A percentile compares a stretch with the other conserved stretches of the same genome.
Conservation (phyloP, 23 tunicate genomes). For the Botrylloides violaceus region DNA sequence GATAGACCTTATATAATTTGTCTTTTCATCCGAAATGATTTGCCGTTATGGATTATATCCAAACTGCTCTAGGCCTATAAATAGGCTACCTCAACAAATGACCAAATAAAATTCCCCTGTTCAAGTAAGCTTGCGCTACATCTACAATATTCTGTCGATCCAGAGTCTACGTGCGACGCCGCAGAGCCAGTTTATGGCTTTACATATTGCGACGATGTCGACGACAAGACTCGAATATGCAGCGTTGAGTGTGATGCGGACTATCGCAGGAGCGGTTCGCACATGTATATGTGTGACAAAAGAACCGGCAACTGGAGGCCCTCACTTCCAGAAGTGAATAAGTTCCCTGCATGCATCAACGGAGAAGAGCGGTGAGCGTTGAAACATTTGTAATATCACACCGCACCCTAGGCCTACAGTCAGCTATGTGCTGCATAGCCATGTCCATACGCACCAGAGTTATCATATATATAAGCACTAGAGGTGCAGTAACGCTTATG, state of each 20-base stretch:
- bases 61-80: too few species aligned
- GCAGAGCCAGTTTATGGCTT: constrained; percentile 56
- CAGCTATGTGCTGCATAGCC: neutral
- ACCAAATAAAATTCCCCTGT: neutral
- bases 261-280: constrained; percentile 72
- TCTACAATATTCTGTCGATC: neutral
- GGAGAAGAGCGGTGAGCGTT: constrained; percentile 74
- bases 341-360: constrained; percentile 61
- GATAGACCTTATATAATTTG: too few species aligned
- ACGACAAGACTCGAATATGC: constrained; percentile 53
- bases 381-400: too few species aligned
- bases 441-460: neutral
- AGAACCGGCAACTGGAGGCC: constrained; percentile 85
- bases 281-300: constrained; percentile 76
- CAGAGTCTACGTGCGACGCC: constrained; percentile 65
- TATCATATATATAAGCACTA: neutral
- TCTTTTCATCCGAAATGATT: too few species aligned
- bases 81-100: too few species aligned
- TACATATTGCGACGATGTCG: constrained; percentile 47
- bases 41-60: too few species aligned
- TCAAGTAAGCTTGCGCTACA: neutral
- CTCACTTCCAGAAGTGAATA: constrained; percentile 37
- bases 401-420: neutral
- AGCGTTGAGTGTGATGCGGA: constrained; percentile 61
- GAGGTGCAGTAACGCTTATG: neutral